Evolutionary conservation across 2,113 vertebrate species (phyloP), one percentile per base, ranked within the genome.

Genomic region (Thunnus thynnus): DNA sequence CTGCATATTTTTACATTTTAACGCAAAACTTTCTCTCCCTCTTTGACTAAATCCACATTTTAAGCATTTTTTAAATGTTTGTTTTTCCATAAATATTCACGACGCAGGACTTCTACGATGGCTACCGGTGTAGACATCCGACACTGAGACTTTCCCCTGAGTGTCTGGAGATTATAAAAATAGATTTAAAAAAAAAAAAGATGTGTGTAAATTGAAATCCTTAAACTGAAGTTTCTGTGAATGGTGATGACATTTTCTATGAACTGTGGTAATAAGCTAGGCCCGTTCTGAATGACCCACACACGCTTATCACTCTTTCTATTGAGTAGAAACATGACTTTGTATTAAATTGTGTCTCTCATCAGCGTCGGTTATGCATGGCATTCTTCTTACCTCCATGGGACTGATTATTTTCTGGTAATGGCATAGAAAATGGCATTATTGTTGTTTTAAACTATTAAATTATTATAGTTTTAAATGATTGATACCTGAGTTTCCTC

Each of bases 301-400:
- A 76, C 54, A 52, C n/a, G 60, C 74, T 69, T 57, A 90, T 90
- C 62, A 76, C 83, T 77, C 58, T 72, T 74, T 80, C 64, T 83
- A 50, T 75, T 27, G 67, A 72, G 80, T 68, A 69, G 75, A 80
- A 82, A 70, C 58, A 74, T 76, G 67, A 76, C 82, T 86, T 88
- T 90, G 87, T 92, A 86, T 92, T 82, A 86, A 84, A 76, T 7
- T 54, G 90, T 93, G 87, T 93, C 88, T 87, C 83, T 91, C 86
- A 86, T 88, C 81, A 84, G 76, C 82, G 64, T 83, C 88, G 83
- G 86, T 85, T 83, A 80, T 94, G 94, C 94, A 95, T 95, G 94
- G 71, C 46, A 70, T 91, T 41, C 93, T 91, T 90, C 71, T 92
- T 87, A 93, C 91, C 85, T 88, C 87, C 68, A 72, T 86, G 36